phyloP scores from a whole-genome alignment of 2,113 vertebrate species.

The Calyptomena viridis region DNA sequence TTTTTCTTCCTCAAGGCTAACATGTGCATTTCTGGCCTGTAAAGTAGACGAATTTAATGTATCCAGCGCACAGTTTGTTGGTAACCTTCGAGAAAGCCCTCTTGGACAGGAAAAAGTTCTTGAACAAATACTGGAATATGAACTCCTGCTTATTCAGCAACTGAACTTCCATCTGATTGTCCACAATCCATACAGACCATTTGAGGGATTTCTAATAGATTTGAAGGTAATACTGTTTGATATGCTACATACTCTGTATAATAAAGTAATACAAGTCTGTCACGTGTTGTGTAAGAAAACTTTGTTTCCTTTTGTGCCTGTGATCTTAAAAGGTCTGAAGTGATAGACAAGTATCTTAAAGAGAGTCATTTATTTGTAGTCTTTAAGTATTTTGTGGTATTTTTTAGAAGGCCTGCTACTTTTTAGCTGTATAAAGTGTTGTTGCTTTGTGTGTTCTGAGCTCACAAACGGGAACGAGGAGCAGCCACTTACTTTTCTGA shows the following conservation, averaged over 20 bases:
- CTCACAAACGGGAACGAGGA: rapidly evolving
- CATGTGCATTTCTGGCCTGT: constrained; percentile 90
- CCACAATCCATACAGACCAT: constrained; percentile 92
- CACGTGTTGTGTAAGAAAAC: background rate
- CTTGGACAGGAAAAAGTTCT: constrained; percentile 84
- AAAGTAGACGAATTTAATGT: constrained; percentile 99
- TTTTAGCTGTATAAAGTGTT: background rate
- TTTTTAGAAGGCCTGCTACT: background rate
- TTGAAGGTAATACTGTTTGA: constrained; percentile 80
- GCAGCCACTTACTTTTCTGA: background rate
- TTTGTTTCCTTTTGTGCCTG: background rate
- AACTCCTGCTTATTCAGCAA: constrained; percentile 93
- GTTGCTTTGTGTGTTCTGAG: background rate
- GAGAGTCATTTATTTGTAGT: background rate
- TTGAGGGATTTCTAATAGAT: constrained; percentile 95
- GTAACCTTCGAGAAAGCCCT: constrained; percentile 89
- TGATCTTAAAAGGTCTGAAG: background rate
- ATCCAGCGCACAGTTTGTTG: constrained; percentile 92
- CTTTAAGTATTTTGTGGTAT: background rate
- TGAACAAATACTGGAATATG: constrained; percentile 94
- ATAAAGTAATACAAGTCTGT: background rate
- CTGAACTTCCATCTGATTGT: constrained; percentile 96
- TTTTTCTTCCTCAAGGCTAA: constrained; percentile 79
- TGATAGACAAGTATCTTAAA: background rate
- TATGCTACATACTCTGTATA: rapidly evolving